Conservation (phyloP, 1,140 invertebrate genomes). For the Cherax destructor region DNA sequence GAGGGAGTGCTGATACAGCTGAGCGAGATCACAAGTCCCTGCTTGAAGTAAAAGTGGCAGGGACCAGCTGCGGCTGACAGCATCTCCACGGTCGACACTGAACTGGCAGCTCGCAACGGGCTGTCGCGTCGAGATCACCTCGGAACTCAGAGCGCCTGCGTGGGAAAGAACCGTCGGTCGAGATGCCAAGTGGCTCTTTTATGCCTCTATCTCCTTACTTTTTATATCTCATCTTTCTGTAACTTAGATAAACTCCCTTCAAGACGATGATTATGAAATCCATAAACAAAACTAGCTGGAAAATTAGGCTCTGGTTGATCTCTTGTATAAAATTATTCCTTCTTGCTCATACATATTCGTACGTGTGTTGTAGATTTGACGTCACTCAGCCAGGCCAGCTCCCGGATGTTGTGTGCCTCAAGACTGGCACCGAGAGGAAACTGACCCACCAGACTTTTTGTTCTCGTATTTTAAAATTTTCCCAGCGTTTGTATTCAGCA, state of each 20-base stretch:
- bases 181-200: not conserved
- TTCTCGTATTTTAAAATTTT: no score
- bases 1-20: not conserved
- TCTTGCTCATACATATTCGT: not conserved
- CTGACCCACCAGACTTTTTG: not conserved
- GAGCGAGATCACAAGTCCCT: not conserved
- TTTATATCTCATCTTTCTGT: no score
- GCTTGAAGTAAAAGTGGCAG: not conserved
- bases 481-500: no score
- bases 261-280: no score
- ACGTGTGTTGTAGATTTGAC: not conserved
- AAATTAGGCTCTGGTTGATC: no score
- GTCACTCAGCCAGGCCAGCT: no score
- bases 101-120: slow-evolving; percentile 11
- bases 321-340: no score
- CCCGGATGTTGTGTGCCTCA: not conserved
- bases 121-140: slow-evolving; percentile 22
- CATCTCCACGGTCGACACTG: slow-evolving; percentile 1
- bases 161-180: not conserved
- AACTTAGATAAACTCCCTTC: no score
- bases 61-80: not conserved
- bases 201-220: not conserved
- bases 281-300: no score
- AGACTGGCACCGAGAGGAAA: slow-evolving; percentile 14
- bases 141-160: not conserved